Conservation (phyloP, 2,797 vertebrate species). For the Parauchenoglanis ngamensis region DNA sequence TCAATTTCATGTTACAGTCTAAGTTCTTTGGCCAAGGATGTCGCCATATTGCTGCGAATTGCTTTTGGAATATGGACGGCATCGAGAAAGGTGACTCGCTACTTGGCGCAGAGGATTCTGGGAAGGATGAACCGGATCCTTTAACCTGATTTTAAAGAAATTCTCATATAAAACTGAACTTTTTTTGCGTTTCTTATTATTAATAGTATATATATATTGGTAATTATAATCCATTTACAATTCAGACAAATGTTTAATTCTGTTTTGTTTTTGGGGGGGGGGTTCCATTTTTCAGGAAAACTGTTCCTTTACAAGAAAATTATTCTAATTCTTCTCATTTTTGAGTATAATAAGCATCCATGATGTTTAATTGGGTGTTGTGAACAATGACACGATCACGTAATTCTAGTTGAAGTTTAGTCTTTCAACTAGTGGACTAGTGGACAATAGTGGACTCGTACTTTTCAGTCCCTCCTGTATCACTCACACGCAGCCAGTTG, state of each 20-base stretch:
- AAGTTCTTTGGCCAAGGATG: too few relatives aligned
- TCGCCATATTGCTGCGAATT: too few relatives aligned
- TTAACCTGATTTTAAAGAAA: not conserved
- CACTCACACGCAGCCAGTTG: not conserved
- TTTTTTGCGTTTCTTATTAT: not conserved
- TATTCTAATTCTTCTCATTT: not conserved
- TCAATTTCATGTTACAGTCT: too few relatives aligned
- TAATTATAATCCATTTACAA: not conserved
- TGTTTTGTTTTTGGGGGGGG: not conserved
- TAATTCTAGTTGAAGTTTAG: not conserved
- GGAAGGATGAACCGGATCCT: too few relatives aligned
- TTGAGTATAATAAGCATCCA: not conserved
- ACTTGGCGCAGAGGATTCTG: too few relatives aligned
- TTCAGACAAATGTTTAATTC: not conserved
- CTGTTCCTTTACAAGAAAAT: not conserved
- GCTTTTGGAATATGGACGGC: too few relatives aligned
- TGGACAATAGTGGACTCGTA: not conserved
- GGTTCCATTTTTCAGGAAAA: not conserved
- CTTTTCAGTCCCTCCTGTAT: not conserved
- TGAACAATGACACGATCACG: not conserved
- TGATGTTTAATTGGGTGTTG: not conserved
- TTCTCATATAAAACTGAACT: not conserved
- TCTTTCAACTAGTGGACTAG: too few relatives aligned
- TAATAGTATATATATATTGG: not conserved
- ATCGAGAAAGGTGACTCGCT: too few relatives aligned